Conservation (phyloP, 37 sponge, comb jelly and placozoan species). For the Lycopodina hypogea region DNA sequence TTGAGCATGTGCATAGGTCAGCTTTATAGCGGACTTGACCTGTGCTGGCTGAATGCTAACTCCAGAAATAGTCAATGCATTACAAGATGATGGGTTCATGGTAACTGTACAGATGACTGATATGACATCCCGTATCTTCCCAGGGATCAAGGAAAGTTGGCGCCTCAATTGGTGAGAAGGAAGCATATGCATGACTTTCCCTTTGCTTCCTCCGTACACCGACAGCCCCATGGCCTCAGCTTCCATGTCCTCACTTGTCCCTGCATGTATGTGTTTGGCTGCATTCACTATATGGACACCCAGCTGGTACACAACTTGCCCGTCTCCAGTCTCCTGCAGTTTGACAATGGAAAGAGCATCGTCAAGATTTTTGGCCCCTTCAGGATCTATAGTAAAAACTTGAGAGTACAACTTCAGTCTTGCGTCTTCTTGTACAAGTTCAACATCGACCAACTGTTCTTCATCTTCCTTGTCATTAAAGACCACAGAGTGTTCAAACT, state of each 20-base stretch:
- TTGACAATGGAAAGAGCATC: conserved; percentile 62
- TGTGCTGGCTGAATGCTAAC: conserved; percentile 19
- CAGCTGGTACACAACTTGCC: conserved; percentile 27
- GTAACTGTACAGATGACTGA: conserved; percentile 10
- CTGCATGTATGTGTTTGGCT: conserved; percentile 13
- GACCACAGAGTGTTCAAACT: not conserved
- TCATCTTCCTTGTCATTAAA: not conserved
- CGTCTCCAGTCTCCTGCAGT: not conserved
- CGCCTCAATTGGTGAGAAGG: conserved; percentile 4
- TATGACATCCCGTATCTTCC: conserved; percentile 26
- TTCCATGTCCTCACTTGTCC: not conserved
- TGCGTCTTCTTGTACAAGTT: not conserved
- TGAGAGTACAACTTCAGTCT: conserved; percentile 2
- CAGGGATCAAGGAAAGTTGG: conserved; percentile 26
- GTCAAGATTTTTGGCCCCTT: conserved; percentile 51
- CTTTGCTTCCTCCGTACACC: conserved; percentile 24
- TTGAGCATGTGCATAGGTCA: conserved; percentile 58
- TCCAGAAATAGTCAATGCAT: not conserved
- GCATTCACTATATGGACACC: conserved; percentile 63
- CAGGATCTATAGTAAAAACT: conserved; percentile 78
- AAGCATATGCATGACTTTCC: conserved; percentile 25
- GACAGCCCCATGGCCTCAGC: conserved; percentile 22
- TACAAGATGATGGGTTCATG: not conserved
- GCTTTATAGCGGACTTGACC: conserved; percentile 27
- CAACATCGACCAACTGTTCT: not conserved